phyloP scores from a whole-genome alignment of 1,140 invertebrate species.

The Latrodectus geometricus region DNA sequence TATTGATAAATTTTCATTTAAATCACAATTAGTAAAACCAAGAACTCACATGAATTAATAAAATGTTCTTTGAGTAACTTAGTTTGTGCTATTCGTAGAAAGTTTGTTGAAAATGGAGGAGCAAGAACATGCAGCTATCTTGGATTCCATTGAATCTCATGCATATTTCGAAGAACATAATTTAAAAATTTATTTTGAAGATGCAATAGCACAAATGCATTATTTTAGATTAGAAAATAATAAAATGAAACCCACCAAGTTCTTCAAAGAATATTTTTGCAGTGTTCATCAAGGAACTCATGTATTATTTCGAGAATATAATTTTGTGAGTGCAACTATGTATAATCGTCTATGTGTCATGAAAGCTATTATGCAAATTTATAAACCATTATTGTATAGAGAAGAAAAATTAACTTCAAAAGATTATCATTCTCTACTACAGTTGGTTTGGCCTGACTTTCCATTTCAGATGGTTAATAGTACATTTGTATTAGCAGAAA shows the following conservation, averaged over 20 bases:
- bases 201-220: slow-evolving; percentile 53
- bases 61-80: too few species aligned
- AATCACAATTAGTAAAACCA: too few species aligned
- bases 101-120: neutral
- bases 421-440: slow-evolving; percentile 55
- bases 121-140: neutral
- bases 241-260: slow-evolving; percentile 51
- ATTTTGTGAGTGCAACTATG: slow-evolving; percentile 44
- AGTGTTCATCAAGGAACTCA: slow-evolving; percentile 62
- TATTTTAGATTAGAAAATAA: slow-evolving; percentile 40
- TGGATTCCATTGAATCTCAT: slow-evolving; percentile 6
- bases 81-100: too few species aligned
- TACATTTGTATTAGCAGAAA: slow-evolving; percentile 18
- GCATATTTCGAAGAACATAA: slow-evolving; percentile 41
- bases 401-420: slow-evolving; percentile 31
- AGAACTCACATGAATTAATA: too few species aligned
- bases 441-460: slow-evolving; percentile 49
- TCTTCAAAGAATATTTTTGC: slow-evolving; percentile 56
- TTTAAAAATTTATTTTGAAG: slow-evolving; percentile 40
- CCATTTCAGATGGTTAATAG: slow-evolving; percentile 11
- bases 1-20: too few species aligned
- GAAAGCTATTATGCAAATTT: slow-evolving; percentile 46
- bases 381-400: slow-evolving; percentile 47
- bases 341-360: slow-evolving; percentile 58
- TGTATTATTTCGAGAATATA: slow-evolving; percentile 53